Conservation (phyloP, 2,888 invertebrate genomes). For the Quadroppia sp. region DNA sequence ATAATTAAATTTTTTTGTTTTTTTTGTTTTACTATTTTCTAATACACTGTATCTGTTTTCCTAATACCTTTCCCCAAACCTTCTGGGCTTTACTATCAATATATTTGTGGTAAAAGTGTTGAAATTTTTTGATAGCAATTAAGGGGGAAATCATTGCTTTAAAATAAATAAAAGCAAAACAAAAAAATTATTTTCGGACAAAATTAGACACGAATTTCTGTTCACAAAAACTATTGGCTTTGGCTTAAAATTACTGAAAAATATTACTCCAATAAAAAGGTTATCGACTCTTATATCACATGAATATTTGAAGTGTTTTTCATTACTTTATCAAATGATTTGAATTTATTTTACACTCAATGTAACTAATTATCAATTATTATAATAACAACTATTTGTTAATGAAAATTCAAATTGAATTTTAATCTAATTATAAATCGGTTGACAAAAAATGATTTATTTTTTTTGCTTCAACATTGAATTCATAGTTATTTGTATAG, state of each 20-base stretch:
- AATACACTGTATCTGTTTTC: too few relatives aligned
- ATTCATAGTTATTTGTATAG: too few relatives aligned
- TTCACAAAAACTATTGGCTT: background rate
- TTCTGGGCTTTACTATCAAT: background rate
- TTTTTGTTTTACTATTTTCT: background rate
- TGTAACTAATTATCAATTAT: too few relatives aligned
- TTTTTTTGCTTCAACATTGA: too few relatives aligned
- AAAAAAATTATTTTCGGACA: too few relatives aligned
- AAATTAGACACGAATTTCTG: background rate
- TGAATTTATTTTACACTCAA: too few relatives aligned
- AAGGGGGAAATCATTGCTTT: background rate
- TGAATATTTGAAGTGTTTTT: too few relatives aligned
- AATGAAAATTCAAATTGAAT: background rate
- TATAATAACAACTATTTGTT: too few relatives aligned
- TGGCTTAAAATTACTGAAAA: background rate
- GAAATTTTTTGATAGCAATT: background rate
- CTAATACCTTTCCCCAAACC: background rate
- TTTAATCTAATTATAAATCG: too few relatives aligned
- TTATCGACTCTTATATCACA: background rate
- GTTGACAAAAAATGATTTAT: too few relatives aligned
- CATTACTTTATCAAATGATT: too few relatives aligned
- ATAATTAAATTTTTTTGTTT: background rate
- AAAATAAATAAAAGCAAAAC: background rate
- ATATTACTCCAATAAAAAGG: background rate
- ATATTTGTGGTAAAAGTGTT: background rate